Percentiles rank a stretch among this genome's conserved stretches.
Evolutionary conservation across 2,113 vertebrate genomes (phyloP).

Genomic region (Furnarius figulus): DNA sequence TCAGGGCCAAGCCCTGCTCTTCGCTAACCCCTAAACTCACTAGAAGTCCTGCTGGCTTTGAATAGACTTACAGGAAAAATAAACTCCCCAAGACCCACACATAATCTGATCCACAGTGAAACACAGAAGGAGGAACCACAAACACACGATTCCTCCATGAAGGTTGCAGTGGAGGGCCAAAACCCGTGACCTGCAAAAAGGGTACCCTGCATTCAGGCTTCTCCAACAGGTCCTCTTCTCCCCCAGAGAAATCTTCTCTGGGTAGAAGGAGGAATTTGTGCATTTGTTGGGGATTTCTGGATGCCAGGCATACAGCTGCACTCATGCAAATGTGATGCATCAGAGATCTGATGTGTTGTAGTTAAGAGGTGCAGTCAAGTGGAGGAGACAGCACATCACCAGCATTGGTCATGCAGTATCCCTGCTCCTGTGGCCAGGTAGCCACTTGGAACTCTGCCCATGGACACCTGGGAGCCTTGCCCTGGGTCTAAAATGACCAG

Average conservation of each 20-base stretch:
- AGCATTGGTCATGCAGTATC: not conserved
- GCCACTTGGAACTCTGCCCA: not conserved
- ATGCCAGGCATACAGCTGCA: not conserved
- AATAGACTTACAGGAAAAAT: not conserved
- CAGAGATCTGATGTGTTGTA: not conserved
- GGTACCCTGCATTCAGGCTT: not conserved
- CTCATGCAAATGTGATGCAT: not conserved
- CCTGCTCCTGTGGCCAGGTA: not conserved
- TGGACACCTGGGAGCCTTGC: not conserved
- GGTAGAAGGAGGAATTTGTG: not conserved
- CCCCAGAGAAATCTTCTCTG: not conserved
- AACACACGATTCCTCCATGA: not conserved
- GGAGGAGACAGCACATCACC: not conserved
- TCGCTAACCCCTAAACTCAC: not conserved
- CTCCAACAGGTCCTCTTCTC: slow-evolving; percentile 4
- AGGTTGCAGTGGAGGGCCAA: not conserved
- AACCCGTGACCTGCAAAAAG: not conserved
- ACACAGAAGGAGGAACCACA: not conserved
- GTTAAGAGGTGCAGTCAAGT: not conserved
- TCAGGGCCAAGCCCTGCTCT: not conserved
- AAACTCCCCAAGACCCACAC: not conserved
- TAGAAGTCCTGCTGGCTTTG: not conserved
- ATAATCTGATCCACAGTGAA: not conserved
- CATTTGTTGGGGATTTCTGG: not conserved
- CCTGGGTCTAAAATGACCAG: not conserved